Evolutionary conservation across 2,888 invertebrate genomes (phyloP).

Genomic region (Ectemnius lituratus): DNA sequence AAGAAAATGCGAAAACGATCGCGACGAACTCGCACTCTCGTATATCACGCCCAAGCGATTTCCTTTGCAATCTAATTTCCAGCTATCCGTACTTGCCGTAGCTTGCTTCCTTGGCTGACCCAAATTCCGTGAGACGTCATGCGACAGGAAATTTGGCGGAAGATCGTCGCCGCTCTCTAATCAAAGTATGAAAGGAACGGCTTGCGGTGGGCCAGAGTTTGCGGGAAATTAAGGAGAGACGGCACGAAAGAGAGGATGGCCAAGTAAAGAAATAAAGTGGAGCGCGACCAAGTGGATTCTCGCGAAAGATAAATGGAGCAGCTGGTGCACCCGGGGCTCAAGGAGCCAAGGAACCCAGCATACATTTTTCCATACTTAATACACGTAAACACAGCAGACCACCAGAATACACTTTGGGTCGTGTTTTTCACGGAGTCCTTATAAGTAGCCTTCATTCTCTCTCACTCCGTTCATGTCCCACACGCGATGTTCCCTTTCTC

Average conservation of each 20-base stretch:
- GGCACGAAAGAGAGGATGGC: constrained; percentile 8
- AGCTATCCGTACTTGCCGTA: no score
- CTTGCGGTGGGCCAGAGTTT: no score
- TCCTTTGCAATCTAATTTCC: no score
- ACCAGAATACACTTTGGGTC: constrained; percentile 26
- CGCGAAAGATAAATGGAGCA: constrained; percentile 63
- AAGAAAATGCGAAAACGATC: no score
- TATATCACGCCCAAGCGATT: no score
- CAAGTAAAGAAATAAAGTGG: constrained; percentile 15
- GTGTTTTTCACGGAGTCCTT: constrained; percentile 27
- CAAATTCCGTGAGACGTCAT: constrained; percentile 13
- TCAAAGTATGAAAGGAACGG: no score
- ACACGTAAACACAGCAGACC: constrained; percentile 52
- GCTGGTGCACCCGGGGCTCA: constrained; percentile 54
- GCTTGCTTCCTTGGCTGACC: background rate
- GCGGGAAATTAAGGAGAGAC: constrained; percentile 35
- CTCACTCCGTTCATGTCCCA: constrained; percentile 28
- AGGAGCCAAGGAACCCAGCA: constrained; percentile 56
- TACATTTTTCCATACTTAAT: constrained; percentile 56
- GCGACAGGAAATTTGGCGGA: constrained; percentile 7
- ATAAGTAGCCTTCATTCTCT: constrained; percentile 24
- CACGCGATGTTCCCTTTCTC: constrained; percentile 23
- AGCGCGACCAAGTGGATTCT: constrained; percentile 24
- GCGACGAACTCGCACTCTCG: no score
- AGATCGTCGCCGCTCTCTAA: background rate